Conservation (phyloP, 2,797 vertebrate genomes). For the Rhincodon typus region DNA sequence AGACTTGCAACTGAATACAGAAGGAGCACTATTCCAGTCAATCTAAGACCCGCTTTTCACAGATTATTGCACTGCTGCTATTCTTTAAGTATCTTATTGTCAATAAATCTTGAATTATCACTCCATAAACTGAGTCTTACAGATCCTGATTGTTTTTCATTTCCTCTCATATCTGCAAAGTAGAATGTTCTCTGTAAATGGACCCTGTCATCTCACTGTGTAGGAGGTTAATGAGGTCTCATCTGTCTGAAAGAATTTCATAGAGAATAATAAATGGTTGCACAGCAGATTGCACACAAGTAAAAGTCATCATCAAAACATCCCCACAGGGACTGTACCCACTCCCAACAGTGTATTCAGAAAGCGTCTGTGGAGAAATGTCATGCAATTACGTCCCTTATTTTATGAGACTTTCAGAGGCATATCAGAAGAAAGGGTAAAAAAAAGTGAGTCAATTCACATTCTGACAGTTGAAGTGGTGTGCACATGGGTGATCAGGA, state of each 20-base stretch:
- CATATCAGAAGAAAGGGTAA: background rate
- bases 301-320: background rate
- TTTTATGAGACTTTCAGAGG: background rate
- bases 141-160: too few species aligned
- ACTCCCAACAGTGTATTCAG: background rate
- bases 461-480: background rate
- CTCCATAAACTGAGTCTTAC: background rate
- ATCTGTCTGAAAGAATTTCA: background rate
- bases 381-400: background rate
- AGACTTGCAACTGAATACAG: background rate
- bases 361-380: background rate
- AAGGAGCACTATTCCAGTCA: background rate
- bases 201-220: background rate
- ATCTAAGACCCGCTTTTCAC: background rate
- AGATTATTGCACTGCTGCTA: background rate
- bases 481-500: background rate
- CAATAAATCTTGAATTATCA: background rate
- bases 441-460: background rate
- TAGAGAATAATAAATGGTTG: constrained; percentile 19
- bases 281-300: background rate
- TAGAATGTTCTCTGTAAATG: background rate
- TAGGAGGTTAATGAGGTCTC: background rate
- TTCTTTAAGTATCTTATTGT: background rate
- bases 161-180: background rate
- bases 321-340: background rate